Conservation (phyloP, 2,113 vertebrate species). For the Phrynosoma platyrhinos region DNA sequence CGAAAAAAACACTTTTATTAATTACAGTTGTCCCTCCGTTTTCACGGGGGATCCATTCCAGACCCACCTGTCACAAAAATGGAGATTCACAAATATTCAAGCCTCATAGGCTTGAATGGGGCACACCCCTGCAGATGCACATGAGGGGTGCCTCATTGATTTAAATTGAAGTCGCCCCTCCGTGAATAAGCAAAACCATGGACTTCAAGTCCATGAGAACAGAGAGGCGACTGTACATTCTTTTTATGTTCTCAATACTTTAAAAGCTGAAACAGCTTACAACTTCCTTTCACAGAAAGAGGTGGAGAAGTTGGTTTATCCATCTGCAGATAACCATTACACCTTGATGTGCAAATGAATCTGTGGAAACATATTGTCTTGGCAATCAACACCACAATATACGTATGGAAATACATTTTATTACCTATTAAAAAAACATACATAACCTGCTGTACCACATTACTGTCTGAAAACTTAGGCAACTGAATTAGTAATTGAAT, state of each 20-base stretch:
- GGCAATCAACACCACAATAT: constrained; percentile 12
- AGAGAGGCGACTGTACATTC: too few species aligned
- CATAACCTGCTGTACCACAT: constrained; percentile 1
- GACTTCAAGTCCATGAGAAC: too few species aligned
- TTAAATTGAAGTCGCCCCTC: too few species aligned
- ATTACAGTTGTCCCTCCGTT: too few species aligned
- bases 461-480: constrained; percentile 6
- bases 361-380: neutral
- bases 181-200: too few species aligned
- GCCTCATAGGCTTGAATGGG: too few species aligned
- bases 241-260: constrained; percentile 11
- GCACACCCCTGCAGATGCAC: too few species aligned
- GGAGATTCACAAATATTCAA: too few species aligned
- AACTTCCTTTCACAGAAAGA: accelerated
- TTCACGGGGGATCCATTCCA: too few species aligned
- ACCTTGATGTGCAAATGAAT: neutral
- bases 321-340: accelerated
- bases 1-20: too few species aligned
- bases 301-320: neutral
- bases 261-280: constrained; percentile 3
- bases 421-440: constrained; percentile 28
- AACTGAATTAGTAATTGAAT: constrained; percentile 28
- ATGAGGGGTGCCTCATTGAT: too few species aligned
- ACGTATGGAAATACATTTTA: constrained; percentile 30
- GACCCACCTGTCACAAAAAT: too few species aligned